Conservation (phyloP, 2,888 invertebrate species). For the Pheosia tremula region DNA sequence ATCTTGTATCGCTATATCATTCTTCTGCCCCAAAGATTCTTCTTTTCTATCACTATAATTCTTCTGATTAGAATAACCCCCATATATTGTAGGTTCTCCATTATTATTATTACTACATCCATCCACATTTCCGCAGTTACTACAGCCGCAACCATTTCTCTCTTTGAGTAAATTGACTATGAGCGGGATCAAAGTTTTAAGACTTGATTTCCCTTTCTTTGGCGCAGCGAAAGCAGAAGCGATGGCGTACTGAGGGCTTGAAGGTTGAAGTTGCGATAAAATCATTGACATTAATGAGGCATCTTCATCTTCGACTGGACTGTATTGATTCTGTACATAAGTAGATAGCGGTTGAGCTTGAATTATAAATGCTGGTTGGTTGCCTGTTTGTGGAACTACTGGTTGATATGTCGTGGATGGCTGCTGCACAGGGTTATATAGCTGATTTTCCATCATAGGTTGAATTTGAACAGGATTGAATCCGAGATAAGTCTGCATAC, state of each 20-base stretch:
- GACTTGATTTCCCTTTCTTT: slow-evolving; percentile 47
- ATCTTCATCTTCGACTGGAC: slow-evolving; percentile 22
- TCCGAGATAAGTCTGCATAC: slow-evolving; percentile 22
- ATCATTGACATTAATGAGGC: slow-evolving; percentile 40
- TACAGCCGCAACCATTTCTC: slow-evolving; percentile 50
- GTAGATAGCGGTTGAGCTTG: slow-evolving; percentile 38
- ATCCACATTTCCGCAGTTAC: slow-evolving; percentile 46
- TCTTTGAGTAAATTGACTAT: slow-evolving; percentile 67
- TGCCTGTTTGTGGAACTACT: slow-evolving; percentile 26
- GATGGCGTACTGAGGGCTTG: slow-evolving; percentile 25
- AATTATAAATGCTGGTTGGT: slow-evolving; percentile 38
- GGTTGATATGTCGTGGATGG: slow-evolving; percentile 17
- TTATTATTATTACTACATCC: slow-evolving; percentile 20
- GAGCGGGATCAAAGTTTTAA: slow-evolving; percentile 67
- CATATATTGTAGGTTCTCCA: slow-evolving; percentile 39
- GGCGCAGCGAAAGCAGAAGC: slow-evolving; percentile 29
- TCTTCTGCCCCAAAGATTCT: not conserved
- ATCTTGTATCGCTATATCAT: slow-evolving; percentile 13
- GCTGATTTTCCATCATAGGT: slow-evolving; percentile 15
- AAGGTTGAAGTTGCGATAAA: slow-evolving; percentile 40
- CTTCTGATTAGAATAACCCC: slow-evolving; percentile 54
- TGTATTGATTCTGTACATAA: slow-evolving; percentile 26
- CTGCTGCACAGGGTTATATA: slow-evolving; percentile 11
- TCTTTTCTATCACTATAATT: slow-evolving; percentile 38
- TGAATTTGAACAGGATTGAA: slow-evolving; percentile 18